Evolutionary conservation across 2,797 vertebrate species (phyloP).

Genomic region (Kryptopterus vitreolus): DNA sequence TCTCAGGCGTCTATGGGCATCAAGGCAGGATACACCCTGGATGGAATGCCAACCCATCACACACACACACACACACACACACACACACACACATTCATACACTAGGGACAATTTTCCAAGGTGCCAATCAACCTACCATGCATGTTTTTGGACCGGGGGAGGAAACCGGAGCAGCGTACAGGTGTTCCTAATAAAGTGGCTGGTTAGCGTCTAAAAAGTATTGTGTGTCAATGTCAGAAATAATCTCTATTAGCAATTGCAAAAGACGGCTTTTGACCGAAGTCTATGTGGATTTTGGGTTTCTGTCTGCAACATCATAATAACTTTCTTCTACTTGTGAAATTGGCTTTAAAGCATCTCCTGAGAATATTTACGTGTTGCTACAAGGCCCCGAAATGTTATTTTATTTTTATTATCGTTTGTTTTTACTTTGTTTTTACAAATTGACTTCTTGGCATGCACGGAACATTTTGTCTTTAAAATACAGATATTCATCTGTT

Average conservation of each 20-base stretch:
- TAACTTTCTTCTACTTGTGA: conserved; percentile 5
- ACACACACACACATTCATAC: no score
- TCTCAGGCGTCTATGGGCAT: no score
- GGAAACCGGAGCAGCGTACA: no score
- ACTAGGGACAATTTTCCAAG: no score
- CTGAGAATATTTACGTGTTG: background rate
- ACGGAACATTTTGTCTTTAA: background rate
- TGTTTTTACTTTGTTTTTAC: background rate
- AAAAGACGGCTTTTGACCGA: conserved; percentile 19
- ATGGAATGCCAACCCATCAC: no score
- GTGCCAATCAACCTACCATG: no score
- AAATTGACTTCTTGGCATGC: background rate
- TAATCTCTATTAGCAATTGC: background rate
- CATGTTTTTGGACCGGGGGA: no score
- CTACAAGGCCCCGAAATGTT: background rate
- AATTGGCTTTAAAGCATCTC: conserved; percentile 5
- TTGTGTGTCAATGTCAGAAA: background rate
- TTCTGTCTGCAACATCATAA: conserved; percentile 9
- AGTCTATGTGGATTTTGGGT: conserved; percentile 23
- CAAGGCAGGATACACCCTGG: no score
- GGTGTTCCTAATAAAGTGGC: conserved; percentile 6
- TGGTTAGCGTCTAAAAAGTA: background rate
- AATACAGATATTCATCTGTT: background rate
- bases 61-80: no score
- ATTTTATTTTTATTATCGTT: background rate